These are phyloP conservation scores for Phalanger gymnotis DNA, from an alignment of 2,797 vertebrate species.

Conservation along the genomic window DNA sequence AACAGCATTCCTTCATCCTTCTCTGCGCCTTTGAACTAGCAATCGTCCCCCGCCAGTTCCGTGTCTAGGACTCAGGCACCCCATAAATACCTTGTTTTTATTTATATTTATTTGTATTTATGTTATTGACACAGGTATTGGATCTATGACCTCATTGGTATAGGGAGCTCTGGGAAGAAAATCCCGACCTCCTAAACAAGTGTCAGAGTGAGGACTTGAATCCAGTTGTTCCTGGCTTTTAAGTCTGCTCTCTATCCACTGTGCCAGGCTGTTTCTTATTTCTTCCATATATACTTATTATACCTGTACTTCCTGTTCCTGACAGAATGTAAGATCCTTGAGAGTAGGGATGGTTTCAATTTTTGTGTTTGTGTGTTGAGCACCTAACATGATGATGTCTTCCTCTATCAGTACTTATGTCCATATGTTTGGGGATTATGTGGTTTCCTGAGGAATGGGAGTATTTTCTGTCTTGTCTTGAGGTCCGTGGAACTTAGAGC, in stretches of 20 bases:
- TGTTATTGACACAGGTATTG: background rate
- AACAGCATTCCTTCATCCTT: background rate
- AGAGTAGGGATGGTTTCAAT: too few relatives aligned
- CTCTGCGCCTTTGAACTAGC: background rate
- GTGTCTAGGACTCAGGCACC: background rate
- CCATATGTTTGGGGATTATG: background rate
- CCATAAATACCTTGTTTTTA: background rate
- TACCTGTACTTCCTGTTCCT: too few relatives aligned
- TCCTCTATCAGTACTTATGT: too few relatives aligned
- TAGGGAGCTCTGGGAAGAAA: too few relatives aligned
- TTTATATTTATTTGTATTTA: background rate
- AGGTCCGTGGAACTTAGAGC: background rate
- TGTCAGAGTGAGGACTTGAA: too few relatives aligned
- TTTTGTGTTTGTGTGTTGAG: too few relatives aligned
- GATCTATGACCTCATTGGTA: too few relatives aligned
- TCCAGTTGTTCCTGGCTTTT: background rate
- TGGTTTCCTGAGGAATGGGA: background rate
- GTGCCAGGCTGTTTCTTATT: background rate
- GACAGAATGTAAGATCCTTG: too few relatives aligned
- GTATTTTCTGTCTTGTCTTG: background rate
- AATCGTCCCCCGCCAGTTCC: background rate
- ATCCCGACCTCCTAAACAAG: too few relatives aligned
- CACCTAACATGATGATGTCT: too few relatives aligned
- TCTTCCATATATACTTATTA: background rate
- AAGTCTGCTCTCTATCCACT: background rate